Evolutionary conservation across 2,888 invertebrate genomes (phyloP), one percentile per base, ranked within the genome.

Genomic region (Drosophila flavopinicola): DNA sequence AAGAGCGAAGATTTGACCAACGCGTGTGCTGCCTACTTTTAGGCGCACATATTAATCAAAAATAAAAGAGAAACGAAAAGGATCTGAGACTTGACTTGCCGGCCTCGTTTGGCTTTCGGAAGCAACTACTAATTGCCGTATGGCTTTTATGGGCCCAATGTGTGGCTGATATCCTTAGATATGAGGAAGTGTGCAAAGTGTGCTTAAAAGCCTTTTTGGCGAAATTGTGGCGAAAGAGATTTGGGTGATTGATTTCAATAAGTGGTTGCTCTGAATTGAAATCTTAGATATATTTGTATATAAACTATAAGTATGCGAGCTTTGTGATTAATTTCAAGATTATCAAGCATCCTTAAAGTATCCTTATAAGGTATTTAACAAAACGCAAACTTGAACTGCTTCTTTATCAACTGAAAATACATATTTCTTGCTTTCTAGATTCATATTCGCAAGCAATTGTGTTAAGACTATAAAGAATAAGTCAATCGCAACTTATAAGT

Each of bases 41-140:
- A 37, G 59, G 70, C 71, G 42, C 39, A 58, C 66, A 66, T 68
- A 88, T 84, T 88, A 88, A 85, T 88, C 87, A 85, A 72, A 6
- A 20, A 33, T 27, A 35, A 45, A 11, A 17, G 3, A 51, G 44
- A 20, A 7, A 15, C 6, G 5, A 35, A 37, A 25, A 39, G 9
- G 5, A 27, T 20, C 45, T 13, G 32, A 44, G 20, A 20, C 20
- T 20, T 66, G 68, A 59, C 60, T 67, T 67, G 39, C 11, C 29
- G 41, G 37, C 60, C 39, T 37, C 61, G 57, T 42, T 60, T 57
- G 66, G 25, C 66, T 29, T 56, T 39, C 33, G 41, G 47, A 54
- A 57, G 38, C 64, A 39, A 37, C 35, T 32, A 68, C 59, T 66
- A 68, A 66, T 75, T 57, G 64, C 57, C 39, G 17, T 24, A 45